phyloP scores from a whole-genome alignment of 2,888 invertebrate species.

The Pseudococcus viburni region DNA sequence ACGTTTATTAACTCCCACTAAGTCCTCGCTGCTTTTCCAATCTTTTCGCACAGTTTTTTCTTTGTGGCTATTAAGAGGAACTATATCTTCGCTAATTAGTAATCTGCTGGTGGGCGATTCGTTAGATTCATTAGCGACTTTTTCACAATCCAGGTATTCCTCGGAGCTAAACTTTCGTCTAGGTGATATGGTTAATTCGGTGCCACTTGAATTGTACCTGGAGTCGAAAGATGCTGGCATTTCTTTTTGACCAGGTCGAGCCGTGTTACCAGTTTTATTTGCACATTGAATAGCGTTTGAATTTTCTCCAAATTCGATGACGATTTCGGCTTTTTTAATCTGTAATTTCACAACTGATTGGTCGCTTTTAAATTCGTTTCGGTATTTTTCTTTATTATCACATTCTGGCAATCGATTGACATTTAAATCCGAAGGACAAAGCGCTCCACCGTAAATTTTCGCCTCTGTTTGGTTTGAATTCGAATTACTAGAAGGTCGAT shows the following conservation, averaged over 20 bases:
- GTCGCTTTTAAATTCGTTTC: slow-evolving; percentile 61
- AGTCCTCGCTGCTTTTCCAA: slow-evolving; percentile 62
- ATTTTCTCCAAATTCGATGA: slow-evolving; percentile 69
- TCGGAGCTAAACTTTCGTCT: slow-evolving; percentile 61
- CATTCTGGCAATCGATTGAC: slow-evolving; percentile 4
- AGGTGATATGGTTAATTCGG: slow-evolving; percentile 1
- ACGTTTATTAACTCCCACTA: not conserved
- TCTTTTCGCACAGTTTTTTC: slow-evolving; percentile 47
- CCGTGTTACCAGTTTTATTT: not conserved
- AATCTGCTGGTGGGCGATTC: slow-evolving; percentile 60
- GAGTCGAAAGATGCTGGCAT: not conserved
- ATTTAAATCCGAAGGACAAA: slow-evolving; percentile 51
- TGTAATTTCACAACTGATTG: slow-evolving; percentile 69
- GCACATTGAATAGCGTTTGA: not conserved
- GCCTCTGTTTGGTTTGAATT: slow-evolving; percentile 25
- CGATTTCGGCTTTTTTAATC: slow-evolving; percentile 70
- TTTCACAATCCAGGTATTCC: slow-evolving; percentile 59
- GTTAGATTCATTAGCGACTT: slow-evolving; percentile 58
- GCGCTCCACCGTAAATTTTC: slow-evolving; percentile 37
- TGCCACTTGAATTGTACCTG: not conserved
- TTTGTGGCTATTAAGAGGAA: slow-evolving; percentile 47
- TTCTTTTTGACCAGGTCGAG: not conserved
- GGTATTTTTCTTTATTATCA: slow-evolving; percentile 20
- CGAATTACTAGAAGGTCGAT: slow-evolving; percentile 15
- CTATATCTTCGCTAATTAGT: slow-evolving; percentile 33